These are phyloP conservation scores for Phthorimaea operculella DNA, from an alignment of 1,140 invertebrate genomes.

Conservation along the genomic window DNA sequence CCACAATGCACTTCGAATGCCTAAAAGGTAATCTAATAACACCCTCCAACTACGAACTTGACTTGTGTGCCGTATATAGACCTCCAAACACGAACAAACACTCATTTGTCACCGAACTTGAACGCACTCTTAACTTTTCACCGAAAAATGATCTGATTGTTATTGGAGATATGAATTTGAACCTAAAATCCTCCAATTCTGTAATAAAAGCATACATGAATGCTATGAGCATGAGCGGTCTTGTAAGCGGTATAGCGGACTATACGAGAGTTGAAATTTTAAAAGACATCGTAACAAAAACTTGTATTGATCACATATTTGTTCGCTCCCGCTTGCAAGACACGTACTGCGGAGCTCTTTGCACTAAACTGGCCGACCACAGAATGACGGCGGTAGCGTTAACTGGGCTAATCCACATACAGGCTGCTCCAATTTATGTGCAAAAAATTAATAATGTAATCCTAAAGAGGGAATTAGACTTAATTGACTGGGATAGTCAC, in stretches of 20 bases:
- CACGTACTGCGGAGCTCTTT: neutral
- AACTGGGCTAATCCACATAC: too few species aligned
- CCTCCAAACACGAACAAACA: neutral
- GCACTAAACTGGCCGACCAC: neutral
- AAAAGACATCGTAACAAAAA: neutral
- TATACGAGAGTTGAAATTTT: neutral
- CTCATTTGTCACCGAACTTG: neutral
- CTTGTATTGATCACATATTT: neutral
- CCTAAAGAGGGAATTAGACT: too few species aligned
- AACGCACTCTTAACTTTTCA: neutral
- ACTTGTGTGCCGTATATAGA: neutral
- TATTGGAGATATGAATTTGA: conserved; percentile 1
- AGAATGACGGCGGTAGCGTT: too few species aligned
- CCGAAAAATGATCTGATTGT: neutral
- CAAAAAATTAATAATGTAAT: too few species aligned
- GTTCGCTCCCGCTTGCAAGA: neutral
- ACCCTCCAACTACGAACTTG: neutral
- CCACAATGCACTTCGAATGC: neutral
- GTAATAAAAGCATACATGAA: neutral
- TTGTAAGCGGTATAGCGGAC: neutral
- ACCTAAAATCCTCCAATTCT: neutral
- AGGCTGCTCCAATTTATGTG: too few species aligned
- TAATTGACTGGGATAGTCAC: too few species aligned
- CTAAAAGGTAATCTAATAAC: neutral
- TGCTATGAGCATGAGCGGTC: neutral